Evolutionary conservation across 2,113 vertebrate species (phyloP).

Genomic region (Herpailurus yagouaroundi): DNA sequence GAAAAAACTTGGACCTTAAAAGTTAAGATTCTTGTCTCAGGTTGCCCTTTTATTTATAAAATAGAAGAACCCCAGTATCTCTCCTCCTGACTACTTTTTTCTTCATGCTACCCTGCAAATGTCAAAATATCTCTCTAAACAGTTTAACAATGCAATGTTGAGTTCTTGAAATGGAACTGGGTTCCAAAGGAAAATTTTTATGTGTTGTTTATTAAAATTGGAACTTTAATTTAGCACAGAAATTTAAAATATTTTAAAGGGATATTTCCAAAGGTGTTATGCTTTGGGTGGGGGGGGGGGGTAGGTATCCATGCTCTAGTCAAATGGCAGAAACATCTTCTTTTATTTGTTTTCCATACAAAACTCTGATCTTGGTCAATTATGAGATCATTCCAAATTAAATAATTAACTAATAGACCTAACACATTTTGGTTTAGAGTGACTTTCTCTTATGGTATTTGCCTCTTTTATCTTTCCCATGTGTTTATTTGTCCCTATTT

Average conservation of each 20-base stretch:
- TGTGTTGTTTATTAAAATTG: neutral
- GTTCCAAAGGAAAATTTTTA: neutral
- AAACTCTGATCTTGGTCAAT: neutral
- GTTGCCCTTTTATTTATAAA: neutral
- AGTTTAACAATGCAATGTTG: neutral
- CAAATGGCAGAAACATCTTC: neutral
- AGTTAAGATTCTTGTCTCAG: neutral
- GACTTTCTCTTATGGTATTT: neutral
- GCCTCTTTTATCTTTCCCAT: neutral
- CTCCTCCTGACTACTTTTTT: neutral
- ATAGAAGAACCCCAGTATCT: neutral
- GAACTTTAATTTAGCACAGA: neutral
- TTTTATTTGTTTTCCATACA: neutral
- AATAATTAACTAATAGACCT: neutral
- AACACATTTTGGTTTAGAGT: neutral
- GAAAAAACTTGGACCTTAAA: neutral
- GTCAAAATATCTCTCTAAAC: neutral
- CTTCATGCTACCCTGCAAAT: neutral
- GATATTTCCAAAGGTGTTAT: conserved; percentile 9
- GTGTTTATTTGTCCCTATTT: neutral
- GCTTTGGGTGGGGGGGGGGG: neutral
- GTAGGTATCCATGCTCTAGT: neutral
- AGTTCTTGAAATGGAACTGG: neutral
- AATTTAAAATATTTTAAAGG: neutral
- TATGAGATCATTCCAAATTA: neutral